Evolutionary conservation across 2,888 invertebrate species (phyloP), one percentile per base, ranked within the genome.

Genomic region (Volucella bombylans): DNA sequence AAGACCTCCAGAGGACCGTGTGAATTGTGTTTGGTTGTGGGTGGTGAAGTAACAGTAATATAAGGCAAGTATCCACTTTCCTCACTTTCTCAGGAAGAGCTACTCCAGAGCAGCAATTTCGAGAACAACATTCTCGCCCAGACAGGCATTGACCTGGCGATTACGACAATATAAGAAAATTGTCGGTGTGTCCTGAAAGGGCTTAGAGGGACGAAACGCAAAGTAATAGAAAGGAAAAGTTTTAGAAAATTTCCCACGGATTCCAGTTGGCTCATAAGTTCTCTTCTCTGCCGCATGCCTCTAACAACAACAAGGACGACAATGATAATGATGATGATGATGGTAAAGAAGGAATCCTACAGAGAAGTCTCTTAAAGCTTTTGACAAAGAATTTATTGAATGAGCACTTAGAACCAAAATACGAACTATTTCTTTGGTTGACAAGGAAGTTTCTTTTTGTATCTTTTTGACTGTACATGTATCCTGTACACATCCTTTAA

Each of bases 131-230:
- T 82, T 73, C 73, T 86, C 73, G 82, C 65, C 86, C 86, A 86
- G 86, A 86, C 86, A 86, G 86, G 86, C 86, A 86, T 86, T 86
- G 86, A 86, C 86, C 86, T 86, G 85, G 85, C 80, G 80, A 80
- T 85, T 81, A 81, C 85, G 72, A 85, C 77, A 76, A 85, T 77
- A 85, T 85, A 81, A 77, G 81, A 85, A 81, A 81, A 85, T 72
- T 81, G 72, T 81, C 81, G 72, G 76, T 81, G 67, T 77, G 72
- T 72, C 77, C 77, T 71, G 76, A 68, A 55, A 67, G 18, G 50
- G 69, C 49, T 14, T 15, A 8, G 52, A 15, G 23, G 31, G 1
- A 47, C 49, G 38, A 8, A 45, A 12, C 31, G 55, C 2, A 65
- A 39, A 8, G 31, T 31, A 47, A 79, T 23, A 4, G 31, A 68